Percentiles rank a stretch among this genome's conserved stretches.
phyloP scores from a whole-genome alignment of 2,113 vertebrate genomes.

The Tinamus guttatus region DNA sequence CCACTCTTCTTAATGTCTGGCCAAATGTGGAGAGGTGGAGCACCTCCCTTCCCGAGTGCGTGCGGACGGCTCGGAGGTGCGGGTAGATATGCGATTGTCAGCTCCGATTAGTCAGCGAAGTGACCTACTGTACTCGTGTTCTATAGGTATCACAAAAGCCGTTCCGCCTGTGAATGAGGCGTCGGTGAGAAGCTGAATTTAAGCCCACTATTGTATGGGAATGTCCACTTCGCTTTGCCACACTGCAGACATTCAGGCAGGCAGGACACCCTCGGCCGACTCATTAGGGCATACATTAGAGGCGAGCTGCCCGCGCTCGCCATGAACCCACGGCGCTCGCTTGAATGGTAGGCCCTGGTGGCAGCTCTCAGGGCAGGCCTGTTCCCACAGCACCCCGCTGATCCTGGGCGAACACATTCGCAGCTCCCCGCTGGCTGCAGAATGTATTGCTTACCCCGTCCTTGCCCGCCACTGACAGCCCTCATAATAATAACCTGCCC shows the following conservation, averaged over 20 bases:
- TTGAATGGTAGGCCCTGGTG: constrained; percentile 68
- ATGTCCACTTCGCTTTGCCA: constrained; percentile 65
- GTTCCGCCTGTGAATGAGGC: constrained; percentile 53
- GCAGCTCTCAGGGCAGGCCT: constrained; percentile 51
- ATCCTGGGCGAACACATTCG: constrained; percentile 71
- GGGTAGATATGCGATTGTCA: constrained; percentile 45
- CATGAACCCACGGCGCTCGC: constrained; percentile 41
- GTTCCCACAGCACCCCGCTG: constrained; percentile 79
- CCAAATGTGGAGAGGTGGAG: background rate
- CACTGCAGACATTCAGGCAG: constrained; percentile 59
- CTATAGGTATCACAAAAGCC: constrained; percentile 58
- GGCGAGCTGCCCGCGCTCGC: constrained; percentile 46
- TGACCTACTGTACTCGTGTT: constrained; percentile 56
- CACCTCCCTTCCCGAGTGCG: background rate
- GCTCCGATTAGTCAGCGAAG: constrained; percentile 28
- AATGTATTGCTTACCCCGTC: constrained; percentile 68
- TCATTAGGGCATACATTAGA: constrained; percentile 69
- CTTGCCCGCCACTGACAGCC: constrained; percentile 76
- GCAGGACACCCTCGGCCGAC: constrained; percentile 52
- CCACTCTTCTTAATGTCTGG: background rate
- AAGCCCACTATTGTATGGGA: constrained; percentile 67
- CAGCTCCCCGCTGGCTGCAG: constrained; percentile 69
- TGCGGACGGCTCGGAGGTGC: constrained; percentile 28
- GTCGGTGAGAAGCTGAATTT: constrained; percentile 63
- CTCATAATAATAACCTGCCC: constrained; percentile 76